Evolutionary conservation across 1,140 invertebrate genomes (phyloP).

Genomic region (Ctenoplectra terminalis): DNA sequence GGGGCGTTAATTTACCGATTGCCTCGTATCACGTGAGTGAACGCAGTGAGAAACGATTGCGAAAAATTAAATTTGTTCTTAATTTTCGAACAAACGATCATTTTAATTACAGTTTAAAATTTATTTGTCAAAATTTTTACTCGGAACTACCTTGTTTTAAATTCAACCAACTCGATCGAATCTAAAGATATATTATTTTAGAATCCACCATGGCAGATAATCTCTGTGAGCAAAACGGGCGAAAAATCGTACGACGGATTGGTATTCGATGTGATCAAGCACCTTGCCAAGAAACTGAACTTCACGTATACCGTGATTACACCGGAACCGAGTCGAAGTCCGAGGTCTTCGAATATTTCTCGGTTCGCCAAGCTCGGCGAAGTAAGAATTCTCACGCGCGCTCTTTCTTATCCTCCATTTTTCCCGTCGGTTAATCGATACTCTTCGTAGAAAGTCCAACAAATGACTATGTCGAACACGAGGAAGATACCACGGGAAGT

Average conservation of each 20-base stretch:
- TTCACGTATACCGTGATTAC: constrained; percentile 87
- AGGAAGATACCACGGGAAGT: constrained; percentile 78
- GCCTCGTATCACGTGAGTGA: constrained; percentile 87
- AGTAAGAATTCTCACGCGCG: background rate
- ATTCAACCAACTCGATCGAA: background rate
- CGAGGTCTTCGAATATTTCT: background rate
- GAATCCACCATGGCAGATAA: constrained; percentile 94
- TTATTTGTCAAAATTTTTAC: background rate
- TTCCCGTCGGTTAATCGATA: background rate
- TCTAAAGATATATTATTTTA: constrained; percentile 70
- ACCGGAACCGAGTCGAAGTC: background rate
- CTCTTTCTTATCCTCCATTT: background rate
- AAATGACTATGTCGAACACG: constrained; percentile 58
- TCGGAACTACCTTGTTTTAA: background rate
- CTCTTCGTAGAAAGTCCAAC: constrained; percentile 12
- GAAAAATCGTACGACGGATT: constrained; percentile 86
- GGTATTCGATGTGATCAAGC: constrained; percentile 91
- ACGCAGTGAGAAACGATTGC: no score
- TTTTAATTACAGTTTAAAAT: no score
- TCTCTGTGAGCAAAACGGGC: constrained; percentile 84
- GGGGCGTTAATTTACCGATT: constrained; percentile 88
- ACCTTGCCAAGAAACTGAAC: constrained; percentile 90
- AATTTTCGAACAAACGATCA: no score
- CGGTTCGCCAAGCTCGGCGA: constrained; percentile 23
- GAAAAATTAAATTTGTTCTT: no score